Evolutionary conservation across 35 echinoderm and acorn worm species (phyloP).

Genomic region (Amphiura filiformis): DNA sequence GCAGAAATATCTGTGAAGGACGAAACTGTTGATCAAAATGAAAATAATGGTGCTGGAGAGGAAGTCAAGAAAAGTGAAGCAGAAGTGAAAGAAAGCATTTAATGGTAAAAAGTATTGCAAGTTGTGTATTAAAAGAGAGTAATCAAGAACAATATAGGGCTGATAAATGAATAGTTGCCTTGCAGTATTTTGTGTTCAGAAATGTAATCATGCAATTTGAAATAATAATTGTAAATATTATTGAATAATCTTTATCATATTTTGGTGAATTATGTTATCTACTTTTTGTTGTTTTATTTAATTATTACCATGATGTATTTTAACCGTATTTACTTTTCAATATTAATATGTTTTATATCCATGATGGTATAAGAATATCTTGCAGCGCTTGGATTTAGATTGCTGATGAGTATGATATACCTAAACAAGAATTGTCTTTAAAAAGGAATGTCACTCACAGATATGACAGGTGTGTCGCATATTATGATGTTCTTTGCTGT

Average conservation of each 20-base stretch:
- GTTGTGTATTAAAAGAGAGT: too few species aligned
- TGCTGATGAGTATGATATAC: not conserved
- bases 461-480: not conserved
- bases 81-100: too few species aligned
- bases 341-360: not conserved
- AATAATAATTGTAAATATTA: not conserved
- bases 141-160: too few species aligned
- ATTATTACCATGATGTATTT: not conserved
- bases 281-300: not conserved
- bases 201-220: too few species aligned
- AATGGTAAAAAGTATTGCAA: too few species aligned
- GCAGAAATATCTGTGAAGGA: not conserved
- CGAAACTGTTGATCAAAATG: not conserved
- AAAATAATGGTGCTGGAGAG: not conserved
- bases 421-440: too few species aligned
- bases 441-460: too few species aligned
- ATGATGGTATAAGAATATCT: not conserved
- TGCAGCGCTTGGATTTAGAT: not conserved
- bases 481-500: not conserved
- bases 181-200: too few species aligned
- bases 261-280: not conserved
- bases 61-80: not conserved
- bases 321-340: not conserved
- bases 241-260: not conserved
- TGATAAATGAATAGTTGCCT: too few species aligned